Percentiles rank a stretch among this genome's conserved stretches.
Conservation (phyloP, 2,113 vertebrate genomes). For the Charadrius vociferus region DNA sequence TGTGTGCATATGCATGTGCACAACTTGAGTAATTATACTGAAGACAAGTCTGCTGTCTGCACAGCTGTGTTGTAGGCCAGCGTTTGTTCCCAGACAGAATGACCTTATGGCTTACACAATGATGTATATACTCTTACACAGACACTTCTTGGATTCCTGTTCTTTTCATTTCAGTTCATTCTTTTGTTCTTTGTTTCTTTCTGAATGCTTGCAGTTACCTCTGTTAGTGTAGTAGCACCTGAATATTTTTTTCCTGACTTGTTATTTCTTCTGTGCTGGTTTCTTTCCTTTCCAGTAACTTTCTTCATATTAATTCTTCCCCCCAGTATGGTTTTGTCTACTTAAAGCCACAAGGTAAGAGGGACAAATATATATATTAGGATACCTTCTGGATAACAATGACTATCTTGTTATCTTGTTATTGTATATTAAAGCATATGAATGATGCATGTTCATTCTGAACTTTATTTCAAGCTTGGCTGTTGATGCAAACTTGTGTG, state of each 20-base stretch:
- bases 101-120: background rate
- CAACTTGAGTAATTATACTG: background rate
- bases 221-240: background rate
- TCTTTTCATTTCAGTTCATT: background rate
- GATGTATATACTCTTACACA: background rate
- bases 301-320: conserved; percentile 34
- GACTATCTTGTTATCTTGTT: background rate
- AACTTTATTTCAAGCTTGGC: background rate
- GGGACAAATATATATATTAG: background rate
- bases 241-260: conserved; percentile 53
- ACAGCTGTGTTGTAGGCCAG: background rate
- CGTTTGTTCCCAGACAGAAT: background rate
- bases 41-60: background rate
- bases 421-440: background rate
- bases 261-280: conserved; percentile 56
- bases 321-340: conserved; percentile 46
- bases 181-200: background rate
- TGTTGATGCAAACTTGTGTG: background rate
- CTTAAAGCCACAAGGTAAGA: conserved; percentile 64
- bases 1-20: fast-evolving
- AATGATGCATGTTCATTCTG: background rate
- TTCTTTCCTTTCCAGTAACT: conserved; percentile 63
- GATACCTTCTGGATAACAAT: background rate
- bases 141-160: background rate
- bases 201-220: background rate